A percentile compares a stretch with the other conserved stretches of the same genome.
These are phyloP conservation scores for Folsomia candida DNA, from an alignment of 2,888 invertebrate species.

Conservation along the genomic window DNA sequence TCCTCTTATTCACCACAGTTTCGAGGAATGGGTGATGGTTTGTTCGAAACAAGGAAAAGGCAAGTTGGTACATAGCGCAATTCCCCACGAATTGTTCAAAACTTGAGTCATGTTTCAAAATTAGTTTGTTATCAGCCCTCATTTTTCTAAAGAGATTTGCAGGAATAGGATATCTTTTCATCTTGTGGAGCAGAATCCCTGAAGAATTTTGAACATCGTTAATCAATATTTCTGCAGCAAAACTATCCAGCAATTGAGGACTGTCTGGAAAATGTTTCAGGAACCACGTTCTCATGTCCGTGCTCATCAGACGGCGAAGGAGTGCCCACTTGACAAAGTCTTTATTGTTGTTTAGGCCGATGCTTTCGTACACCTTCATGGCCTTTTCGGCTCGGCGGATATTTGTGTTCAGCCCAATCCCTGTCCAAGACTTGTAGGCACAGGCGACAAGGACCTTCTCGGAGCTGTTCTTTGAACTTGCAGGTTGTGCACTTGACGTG, in stretches of 20 bases:
- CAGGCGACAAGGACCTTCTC: neutral
- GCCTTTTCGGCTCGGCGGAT: slow-evolving; percentile 1
- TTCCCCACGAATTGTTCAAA: slow-evolving; percentile 22
- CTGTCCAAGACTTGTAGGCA: neutral
- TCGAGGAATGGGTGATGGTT: slow-evolving; percentile 2
- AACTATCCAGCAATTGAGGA: neutral
- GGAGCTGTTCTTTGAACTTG: neutral
- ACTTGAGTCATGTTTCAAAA: slow-evolving; percentile 11
- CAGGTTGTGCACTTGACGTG: neutral
- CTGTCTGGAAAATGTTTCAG: neutral
- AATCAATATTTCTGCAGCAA: neutral
- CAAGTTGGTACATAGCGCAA: slow-evolving; percentile 22
- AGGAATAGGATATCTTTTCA: neutral
- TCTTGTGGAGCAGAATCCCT: neutral
- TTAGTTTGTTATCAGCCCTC: neutral
- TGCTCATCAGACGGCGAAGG: neutral
- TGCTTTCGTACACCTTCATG: neutral
- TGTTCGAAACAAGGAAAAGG: slow-evolving; percentile 13
- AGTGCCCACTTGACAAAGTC: slow-evolving; percentile 1
- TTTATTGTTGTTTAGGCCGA: neutral
- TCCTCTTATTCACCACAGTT: neutral
- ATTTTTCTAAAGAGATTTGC: neutral
- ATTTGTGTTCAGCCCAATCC: slow-evolving; percentile 4
- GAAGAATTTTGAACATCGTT: neutral
- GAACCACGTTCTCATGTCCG: slow-evolving; percentile 1